Evolutionary conservation across 2,888 invertebrate genomes (phyloP), one percentile per base, ranked within the genome.

Genomic region (Blastobasis adustella): DNA sequence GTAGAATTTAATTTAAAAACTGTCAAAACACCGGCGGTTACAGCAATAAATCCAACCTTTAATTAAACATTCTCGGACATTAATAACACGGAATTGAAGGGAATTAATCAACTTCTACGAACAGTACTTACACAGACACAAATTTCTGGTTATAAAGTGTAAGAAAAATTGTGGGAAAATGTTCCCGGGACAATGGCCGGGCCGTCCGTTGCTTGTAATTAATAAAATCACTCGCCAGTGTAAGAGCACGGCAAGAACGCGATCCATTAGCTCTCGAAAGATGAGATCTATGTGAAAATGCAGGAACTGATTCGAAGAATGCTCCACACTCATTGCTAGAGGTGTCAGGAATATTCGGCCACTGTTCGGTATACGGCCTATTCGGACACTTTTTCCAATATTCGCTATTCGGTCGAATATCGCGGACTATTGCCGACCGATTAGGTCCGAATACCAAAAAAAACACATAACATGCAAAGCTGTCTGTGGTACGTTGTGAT

Each of bases 81-180:
- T 23, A 23, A 23, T 3, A 23, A 23, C 23, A 23, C 41, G 41
- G 7, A 7, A 9, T 45, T 9, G 37, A 45, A 45, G 36, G 36
- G 10, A 47, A 47, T 47, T 47, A 40, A 39, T 47, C 40, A 8
- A 40, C 40, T 9, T 38, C 37, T n/a, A 46, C 40, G 40, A 47
- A 47, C 47, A 6, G 45, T 45, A 5, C 40, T 46, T 37, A 38
- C 1, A 3, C 23, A 3, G 6, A 45, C 8, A 45, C 36, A 23
- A 23, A 23, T 36, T 45, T 45, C 45, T 37, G 45, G 8, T 23
- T 23, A 23, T 47, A 40, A 40, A 40, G 10, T 47, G 40, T 23
- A 51, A 43, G 52, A 50, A 54, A 50, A 50, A 51, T 46, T 44
- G 55, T 58, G 58, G 37, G 57, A 58, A 55, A 37, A 10, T n/a